Percentiles rank a stretch among this genome's conserved stretches.
phyloP scores from a whole-genome alignment of 2,888 invertebrate species.

The Cephus nigrinus region DNA sequence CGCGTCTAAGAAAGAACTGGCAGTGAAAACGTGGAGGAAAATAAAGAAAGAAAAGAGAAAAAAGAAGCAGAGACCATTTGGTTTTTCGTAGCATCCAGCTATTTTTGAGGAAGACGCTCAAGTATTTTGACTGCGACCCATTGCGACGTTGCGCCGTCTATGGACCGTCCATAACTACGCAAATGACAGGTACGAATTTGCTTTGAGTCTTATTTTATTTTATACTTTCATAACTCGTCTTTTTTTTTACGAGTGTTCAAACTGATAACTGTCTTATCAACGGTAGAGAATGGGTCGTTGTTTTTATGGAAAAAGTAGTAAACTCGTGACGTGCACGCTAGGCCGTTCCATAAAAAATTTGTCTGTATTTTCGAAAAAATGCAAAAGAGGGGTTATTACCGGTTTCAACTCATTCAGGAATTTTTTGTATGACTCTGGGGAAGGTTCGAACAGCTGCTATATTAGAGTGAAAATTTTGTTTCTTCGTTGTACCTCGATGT shows the following conservation, averaged over 20 bases:
- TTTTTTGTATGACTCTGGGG: too few relatives aligned
- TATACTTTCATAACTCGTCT: background rate
- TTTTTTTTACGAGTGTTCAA: background rate
- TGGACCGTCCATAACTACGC: conserved; percentile 12
- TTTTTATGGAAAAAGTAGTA: background rate
- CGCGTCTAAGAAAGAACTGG: background rate
- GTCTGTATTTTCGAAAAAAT: too few relatives aligned
- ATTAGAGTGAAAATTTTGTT: too few relatives aligned
- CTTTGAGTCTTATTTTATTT: conserved; percentile 12
- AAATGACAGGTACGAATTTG: conserved; percentile 14
- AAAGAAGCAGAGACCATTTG: background rate
- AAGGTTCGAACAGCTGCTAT: too few relatives aligned
- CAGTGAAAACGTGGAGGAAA: background rate
- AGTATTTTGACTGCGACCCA: conserved; percentile 16
- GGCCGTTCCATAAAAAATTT: too few relatives aligned
- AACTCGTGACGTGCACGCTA: too few relatives aligned
- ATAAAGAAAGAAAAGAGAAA: conserved; percentile 5
- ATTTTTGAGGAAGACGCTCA: conserved; percentile 20
- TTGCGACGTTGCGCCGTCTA: conserved; percentile 4
- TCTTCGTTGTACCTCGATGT: too few relatives aligned
- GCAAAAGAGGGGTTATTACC: too few relatives aligned
- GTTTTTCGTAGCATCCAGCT: conserved; percentile 1
- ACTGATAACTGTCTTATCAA: background rate
- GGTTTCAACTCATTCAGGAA: too few relatives aligned
- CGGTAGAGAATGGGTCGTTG: background rate